A percentile compares a stretch with the other conserved stretches of the same genome.
These are phyloP conservation scores for Rhodeus uyekii DNA, from an alignment of 2,797 vertebrate species.

Conservation along the genomic window DNA sequence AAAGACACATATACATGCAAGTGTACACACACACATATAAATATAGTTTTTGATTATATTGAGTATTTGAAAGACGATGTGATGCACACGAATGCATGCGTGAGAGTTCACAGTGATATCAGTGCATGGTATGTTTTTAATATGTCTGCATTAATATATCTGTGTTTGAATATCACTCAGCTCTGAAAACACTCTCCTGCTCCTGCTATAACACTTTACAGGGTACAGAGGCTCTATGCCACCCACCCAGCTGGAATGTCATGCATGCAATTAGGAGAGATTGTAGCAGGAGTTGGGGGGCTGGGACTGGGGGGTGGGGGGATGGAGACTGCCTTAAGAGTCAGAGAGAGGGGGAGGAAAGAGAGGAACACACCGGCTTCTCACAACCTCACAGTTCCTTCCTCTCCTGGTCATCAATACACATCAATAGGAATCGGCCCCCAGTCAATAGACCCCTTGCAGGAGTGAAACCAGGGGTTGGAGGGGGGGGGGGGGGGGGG, in stretches of 20 bases:
- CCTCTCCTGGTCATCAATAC: slow-evolving; percentile 78
- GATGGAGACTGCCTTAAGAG: slow-evolving; percentile 44
- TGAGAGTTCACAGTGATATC: neutral
- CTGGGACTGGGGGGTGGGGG: slow-evolving; percentile 40
- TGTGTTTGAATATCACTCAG: slow-evolving; percentile 67
- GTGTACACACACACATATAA: too few species aligned
- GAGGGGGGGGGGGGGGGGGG: too few species aligned
- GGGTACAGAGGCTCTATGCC: slow-evolving; percentile 76
- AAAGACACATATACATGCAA: too few species aligned
- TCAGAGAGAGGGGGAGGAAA: slow-evolving; percentile 47
- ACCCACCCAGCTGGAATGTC: slow-evolving; percentile 84
- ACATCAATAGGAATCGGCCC: slow-evolving; percentile 73
- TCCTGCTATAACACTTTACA: slow-evolving; percentile 55
- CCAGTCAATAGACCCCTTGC: slow-evolving; percentile 66
- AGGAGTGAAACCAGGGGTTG: neutral
- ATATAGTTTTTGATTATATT: neutral
- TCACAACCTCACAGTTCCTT: slow-evolving; percentile 73
- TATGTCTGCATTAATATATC: slow-evolving; percentile 38
- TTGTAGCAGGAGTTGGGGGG: slow-evolving; percentile 56
- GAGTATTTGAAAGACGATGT: neutral
- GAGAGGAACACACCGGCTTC: slow-evolving; percentile 53
- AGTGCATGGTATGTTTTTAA: slow-evolving; percentile 12
- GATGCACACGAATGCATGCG: neutral
- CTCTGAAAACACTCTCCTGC: slow-evolving; percentile 36
- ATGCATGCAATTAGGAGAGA: slow-evolving; percentile 81